Evolutionary conservation across 1,140 invertebrate genomes (phyloP), one percentile per base, ranked within the genome.

Genomic region (Meteorus sp.): DNA sequence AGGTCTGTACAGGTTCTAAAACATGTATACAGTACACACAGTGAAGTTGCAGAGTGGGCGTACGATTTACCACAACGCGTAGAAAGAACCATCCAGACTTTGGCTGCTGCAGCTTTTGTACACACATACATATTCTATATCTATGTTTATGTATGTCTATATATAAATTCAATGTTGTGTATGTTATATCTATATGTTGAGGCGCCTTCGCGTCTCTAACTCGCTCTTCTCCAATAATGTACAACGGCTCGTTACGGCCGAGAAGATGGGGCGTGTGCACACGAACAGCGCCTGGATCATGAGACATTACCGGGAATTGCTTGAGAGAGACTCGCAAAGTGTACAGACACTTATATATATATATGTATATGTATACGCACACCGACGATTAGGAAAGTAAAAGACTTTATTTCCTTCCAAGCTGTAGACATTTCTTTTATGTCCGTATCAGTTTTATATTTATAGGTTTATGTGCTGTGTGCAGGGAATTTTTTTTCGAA

Each of bases 301-400:
- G 17, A 43, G 17, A 43, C 41, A 43, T 43, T 43, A 43, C 41
- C 17, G 41, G 35, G 17, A 43, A 43, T 43, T 43, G 17, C 41
- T 43, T 6, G 17, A 39, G 35, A 39, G 9, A 5, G 13, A 1
- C 11, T 4, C 9, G 35, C 13, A n/a, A n/a, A n/a, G 35, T 39
- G 35, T 4, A 13, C 35, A 39, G n/a, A n/a, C n/a, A n/a, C n/a
- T n/a, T n/a, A n/a, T n/a, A n/a, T n/a, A n/a, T n/a, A n/a, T n/a
- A n/a, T n/a, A n/a, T n/a, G n/a, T n/a, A n/a, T n/a, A n/a, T n/a
- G n/a, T n/a, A n/a, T n/a, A n/a, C n/a, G n/a, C n/a, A n/a, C n/a
- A n/a, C n/a, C 8, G 13, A 39, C 35, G 35, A 39, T 39, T 39
- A 39, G 35, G 15, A 39, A 39, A 39, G 8, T 39, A 39, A 39